phyloP scores from a whole-genome alignment of 2,113 vertebrate genomes.

The Telmatochromis sp. region DNA sequence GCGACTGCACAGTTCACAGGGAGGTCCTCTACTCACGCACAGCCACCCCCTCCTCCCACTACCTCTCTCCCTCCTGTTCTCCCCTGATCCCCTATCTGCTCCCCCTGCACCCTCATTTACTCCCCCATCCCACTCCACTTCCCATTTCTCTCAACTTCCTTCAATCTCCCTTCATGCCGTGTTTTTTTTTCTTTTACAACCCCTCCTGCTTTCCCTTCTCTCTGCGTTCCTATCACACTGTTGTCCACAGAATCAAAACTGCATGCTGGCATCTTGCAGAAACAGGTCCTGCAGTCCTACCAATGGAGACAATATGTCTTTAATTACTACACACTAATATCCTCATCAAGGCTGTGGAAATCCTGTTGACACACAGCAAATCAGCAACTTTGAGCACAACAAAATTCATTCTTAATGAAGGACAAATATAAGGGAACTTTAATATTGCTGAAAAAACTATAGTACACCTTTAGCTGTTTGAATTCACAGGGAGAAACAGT shows the following conservation, averaged over 20 bases:
- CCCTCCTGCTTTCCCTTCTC: slow-evolving; percentile 35
- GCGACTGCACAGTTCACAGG: slow-evolving; percentile 78
- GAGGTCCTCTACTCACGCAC: slow-evolving; percentile 75
- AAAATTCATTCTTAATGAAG: not conserved
- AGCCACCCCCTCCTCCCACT: slow-evolving; percentile 29
- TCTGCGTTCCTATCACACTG: slow-evolving; percentile 35
- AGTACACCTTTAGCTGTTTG: no score
- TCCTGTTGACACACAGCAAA: not conserved
- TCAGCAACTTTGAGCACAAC: not conserved
- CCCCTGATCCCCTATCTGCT: not conserved
- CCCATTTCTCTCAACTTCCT: slow-evolving; percentile 45
- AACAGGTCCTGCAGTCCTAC: slow-evolving; percentile 17
- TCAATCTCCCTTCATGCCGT: slow-evolving; percentile 43
- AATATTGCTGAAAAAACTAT: not conserved
- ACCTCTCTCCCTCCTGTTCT: slow-evolving; percentile 16
- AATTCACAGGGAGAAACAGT: not conserved
- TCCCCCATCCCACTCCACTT: not conserved
- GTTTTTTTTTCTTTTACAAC: slow-evolving; percentile 34
- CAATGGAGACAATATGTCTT: slow-evolving; percentile 53
- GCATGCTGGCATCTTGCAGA: slow-evolving; percentile 36
- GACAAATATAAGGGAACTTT: not conserved
- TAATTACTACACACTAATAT: slow-evolving; percentile 26
- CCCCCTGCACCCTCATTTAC: slow-evolving; percentile 41
- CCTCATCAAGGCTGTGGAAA: slow-evolving; percentile 24
- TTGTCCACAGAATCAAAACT: slow-evolving; percentile 50